Base-by-base conservation (phyloP, 2,797 vertebrate species). In the Vespertilio murinus region DNA sequence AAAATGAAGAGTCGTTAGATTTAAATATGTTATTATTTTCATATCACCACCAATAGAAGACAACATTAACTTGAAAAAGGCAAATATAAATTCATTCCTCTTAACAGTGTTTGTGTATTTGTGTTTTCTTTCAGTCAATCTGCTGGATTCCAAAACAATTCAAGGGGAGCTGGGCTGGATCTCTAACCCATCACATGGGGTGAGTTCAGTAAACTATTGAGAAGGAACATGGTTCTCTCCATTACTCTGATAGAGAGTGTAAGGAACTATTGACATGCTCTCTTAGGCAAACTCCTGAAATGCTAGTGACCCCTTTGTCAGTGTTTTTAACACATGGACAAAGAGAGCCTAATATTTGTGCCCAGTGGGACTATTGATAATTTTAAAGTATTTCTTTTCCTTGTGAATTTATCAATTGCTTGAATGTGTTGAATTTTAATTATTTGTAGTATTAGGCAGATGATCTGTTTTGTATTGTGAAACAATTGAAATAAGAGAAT, bases 131-230 rank as follows among this genome's bases (percentile, higher is more conserved):
- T 97, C 97, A 99, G 99, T 99, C 97, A 99, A 99, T 99, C 99
- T 99, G 95, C 98, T 99, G 98, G 99, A 99, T 98, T 99, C 99
- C 75, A 99, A 99, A 99, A 98, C 99, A 97, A 99, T 99, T 98
- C 99, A 99, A 98, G 99, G 99, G 94, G 99, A 99, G 98, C 98
- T 99, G 97, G 99, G 99, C 98, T 99, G 99, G 99, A 99, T 99
- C 98, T 99, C 99, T 97, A 99, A 99, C 97, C 99, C 99, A 78
- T 98, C 98, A 65, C 99, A 99, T 75, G 99, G 99, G 99, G 99
- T 99, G 98, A 99, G 99, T 99, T 97, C 90, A 96, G 49, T 90
- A 54, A 95, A 96, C 88, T 96, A 92, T 96, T 96, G 96, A 96
- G 92, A 2, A 90, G 78, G 95, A 96, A 16, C 10, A 2, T 65